A percentile compares a stretch with the other conserved stretches of the same genome.
Conservation (phyloP, 1,140 invertebrate genomes). For the Condylostylus longicornis region DNA sequence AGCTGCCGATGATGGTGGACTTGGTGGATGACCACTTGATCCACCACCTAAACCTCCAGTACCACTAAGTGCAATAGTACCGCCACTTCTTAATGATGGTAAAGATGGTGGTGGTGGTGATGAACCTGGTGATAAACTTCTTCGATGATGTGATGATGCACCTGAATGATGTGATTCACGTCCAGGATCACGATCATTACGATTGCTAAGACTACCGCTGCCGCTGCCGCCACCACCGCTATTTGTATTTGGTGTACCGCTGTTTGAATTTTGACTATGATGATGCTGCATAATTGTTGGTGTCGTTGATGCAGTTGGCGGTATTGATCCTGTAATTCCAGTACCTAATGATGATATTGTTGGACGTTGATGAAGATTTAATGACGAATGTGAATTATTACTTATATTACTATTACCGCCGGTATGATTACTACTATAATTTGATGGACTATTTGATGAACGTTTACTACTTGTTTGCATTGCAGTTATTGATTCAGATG, state of each 20-base stretch:
- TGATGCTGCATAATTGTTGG: neutral
- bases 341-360: constrained; percentile 29
- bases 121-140: constrained; percentile 37
- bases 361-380: constrained; percentile 28
- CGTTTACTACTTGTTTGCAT: constrained; percentile 29
- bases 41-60: constrained; percentile 30
- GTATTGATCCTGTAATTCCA: constrained; percentile 17
- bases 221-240: constrained; percentile 27
- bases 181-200: constrained; percentile 21
- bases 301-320: neutral
- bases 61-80: too few relatives aligned
- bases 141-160: constrained; percentile 26
- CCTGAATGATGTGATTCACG: constrained; percentile 36
- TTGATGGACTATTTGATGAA: constrained; percentile 32
- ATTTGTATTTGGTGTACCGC: constrained; percentile 21
- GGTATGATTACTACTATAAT: constrained; percentile 7
- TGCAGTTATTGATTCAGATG: constrained; percentile 5
- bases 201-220: constrained; percentile 22
- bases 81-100: constrained; percentile 33
- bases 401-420: constrained; percentile 13
- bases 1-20: constrained; percentile 31
- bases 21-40: constrained; percentile 31
- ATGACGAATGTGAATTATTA: constrained; percentile 24
- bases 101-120: constrained; percentile 30
- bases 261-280: constrained; percentile 13